These are phyloP conservation scores for Cepphus grylle DNA, from an alignment of 2,113 vertebrate species.

Conservation along the genomic window DNA sequence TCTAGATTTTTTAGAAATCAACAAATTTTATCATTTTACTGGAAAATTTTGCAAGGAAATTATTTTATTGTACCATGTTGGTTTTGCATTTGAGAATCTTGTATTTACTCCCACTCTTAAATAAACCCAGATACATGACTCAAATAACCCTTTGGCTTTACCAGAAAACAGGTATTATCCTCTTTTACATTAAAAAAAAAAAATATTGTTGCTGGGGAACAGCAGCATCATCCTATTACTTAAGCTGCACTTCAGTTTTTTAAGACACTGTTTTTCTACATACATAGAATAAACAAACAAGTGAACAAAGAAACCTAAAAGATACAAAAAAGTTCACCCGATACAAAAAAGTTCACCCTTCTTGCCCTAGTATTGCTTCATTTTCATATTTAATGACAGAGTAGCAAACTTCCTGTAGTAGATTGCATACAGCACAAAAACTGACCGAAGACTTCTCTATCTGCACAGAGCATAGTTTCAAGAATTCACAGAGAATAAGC, in stretches of 20 bases:
- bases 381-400: background rate
- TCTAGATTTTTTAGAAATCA: background rate
- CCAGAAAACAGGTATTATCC: background rate
- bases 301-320: background rate
- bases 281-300: background rate
- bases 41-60: background rate
- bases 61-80: background rate
- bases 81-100: background rate
- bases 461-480: background rate
- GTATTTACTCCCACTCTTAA: background rate
- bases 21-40: background rate
- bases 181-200: background rate
- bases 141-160: background rate
- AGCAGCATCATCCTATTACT: background rate
- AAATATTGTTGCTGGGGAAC: background rate
- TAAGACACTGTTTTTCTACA: background rate
- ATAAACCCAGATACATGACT: rapidly evolving
- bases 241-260: background rate
- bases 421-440: background rate
- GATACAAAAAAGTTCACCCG: background rate
- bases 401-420: background rate
- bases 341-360: background rate
- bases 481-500: background rate
- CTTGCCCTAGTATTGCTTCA: background rate
- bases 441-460: background rate